phyloP scores from a whole-genome alignment of 2,797 vertebrate genomes.

The Pseudochromis fuscus region DNA sequence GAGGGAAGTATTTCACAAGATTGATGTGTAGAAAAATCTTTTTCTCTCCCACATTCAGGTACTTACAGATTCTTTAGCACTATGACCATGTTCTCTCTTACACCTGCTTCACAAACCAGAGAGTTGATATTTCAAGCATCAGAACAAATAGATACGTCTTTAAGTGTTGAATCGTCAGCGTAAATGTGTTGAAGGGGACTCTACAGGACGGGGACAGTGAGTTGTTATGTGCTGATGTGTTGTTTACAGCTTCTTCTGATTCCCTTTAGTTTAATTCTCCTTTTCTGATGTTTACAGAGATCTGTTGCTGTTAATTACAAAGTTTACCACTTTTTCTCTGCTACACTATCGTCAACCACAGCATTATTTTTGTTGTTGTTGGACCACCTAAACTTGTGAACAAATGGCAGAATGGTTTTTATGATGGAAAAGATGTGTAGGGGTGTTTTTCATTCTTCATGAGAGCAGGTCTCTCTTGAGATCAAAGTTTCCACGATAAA shows the following conservation, averaged over 20 bases:
- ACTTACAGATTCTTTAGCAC: conserved; percentile 17
- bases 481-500: background rate
- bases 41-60: conserved; percentile 40
- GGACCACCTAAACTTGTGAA: conserved; percentile 2
- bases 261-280: conserved; percentile 1
- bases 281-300: conserved; percentile 25
- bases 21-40: conserved; percentile 7
- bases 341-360: background rate
- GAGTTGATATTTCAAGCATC: background rate
- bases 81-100: background rate
- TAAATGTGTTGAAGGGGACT: conserved; percentile 28
- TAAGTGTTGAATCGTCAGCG: conserved; percentile 5
- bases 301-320: background rate
- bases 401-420: conserved; percentile 1
- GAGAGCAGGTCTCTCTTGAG: conserved; percentile 83
- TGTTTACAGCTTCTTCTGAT: conserved; percentile 45
- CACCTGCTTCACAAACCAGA: background rate
- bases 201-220: background rate
- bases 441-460: conserved; percentile 6
- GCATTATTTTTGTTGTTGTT: background rate
- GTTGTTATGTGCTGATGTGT: conserved; percentile 23
- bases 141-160: conserved; percentile 5
- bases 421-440: background rate
- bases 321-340: conserved; percentile 1
- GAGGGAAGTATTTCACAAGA: conserved; percentile 37